These are phyloP conservation scores for Macquaria australasica DNA, from an alignment of 2,113 vertebrate genomes.

Conservation along the genomic window DNA sequence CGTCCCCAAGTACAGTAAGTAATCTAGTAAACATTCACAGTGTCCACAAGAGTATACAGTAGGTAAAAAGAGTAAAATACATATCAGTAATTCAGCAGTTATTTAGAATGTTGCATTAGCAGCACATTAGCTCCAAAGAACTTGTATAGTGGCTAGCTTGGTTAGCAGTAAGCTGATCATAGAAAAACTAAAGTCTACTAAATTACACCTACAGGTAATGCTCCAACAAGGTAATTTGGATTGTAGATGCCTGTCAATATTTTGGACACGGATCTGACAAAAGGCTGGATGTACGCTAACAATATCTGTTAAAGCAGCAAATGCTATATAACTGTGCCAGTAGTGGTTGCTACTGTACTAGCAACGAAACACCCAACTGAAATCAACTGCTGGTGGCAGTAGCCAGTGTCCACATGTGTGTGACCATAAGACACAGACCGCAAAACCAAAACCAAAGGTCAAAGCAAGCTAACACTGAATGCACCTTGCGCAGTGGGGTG, in stretches of 20 bases:
- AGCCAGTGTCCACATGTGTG: background rate
- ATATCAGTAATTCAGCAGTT: background rate
- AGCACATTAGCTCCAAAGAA: too few relatives aligned
- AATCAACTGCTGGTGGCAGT: background rate
- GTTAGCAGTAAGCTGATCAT: too few relatives aligned
- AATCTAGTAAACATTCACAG: background rate
- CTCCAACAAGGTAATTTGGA: background rate
- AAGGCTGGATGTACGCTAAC: background rate
- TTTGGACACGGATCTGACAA: background rate
- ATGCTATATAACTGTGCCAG: background rate
- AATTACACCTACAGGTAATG: background rate
- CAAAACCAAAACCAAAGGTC: background rate
- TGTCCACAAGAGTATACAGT: background rate
- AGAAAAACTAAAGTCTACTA: too few relatives aligned
- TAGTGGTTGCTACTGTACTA: background rate
- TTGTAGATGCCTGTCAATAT: background rate
- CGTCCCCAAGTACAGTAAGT: background rate
- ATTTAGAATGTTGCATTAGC: background rate
- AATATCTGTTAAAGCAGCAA: background rate
- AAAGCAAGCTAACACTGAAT: background rate
- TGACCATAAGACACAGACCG: background rate
- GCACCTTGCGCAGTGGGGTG: background rate
- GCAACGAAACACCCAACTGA: background rate
- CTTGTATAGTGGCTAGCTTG: too few relatives aligned
- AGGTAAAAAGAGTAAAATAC: background rate